Evolutionary conservation across 2,888 invertebrate species (phyloP).

Genomic region (Helobdella robusta): DNA sequence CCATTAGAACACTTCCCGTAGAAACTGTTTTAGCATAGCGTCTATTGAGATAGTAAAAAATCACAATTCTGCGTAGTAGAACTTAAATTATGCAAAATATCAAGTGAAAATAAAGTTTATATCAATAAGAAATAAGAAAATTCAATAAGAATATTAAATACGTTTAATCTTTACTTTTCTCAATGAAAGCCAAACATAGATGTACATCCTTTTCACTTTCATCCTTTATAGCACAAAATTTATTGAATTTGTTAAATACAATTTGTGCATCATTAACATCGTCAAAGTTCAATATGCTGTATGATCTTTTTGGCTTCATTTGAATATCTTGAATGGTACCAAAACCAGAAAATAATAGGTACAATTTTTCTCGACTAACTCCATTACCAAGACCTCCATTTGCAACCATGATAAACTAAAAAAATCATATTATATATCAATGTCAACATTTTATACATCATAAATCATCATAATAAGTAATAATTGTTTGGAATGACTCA

Average conservation of each 20-base stretch:
- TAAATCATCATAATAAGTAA: no score
- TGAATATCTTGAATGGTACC: conserved; percentile 58
- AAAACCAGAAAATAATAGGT: conserved; percentile 54
- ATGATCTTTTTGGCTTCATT: conserved; percentile 70
- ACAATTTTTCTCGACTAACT: conserved; percentile 59
- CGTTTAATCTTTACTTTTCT: conserved; percentile 5
- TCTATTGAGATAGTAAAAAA: no score
- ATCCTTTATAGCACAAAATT: conserved; percentile 17
- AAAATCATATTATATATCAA: conserved; percentile 37
- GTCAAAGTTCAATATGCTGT: conserved; percentile 59
- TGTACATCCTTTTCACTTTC: neutral
- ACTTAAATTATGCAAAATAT: no score
- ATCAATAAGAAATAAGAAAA: no score
- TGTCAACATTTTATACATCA: no score
- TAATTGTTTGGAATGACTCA: no score
- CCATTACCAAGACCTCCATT: conserved; percentile 79
- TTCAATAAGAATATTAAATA: no score
- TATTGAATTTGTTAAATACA: conserved; percentile 31
- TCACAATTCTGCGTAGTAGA: no score
- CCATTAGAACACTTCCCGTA: no score
- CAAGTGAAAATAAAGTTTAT: no score
- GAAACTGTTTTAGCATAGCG: no score
- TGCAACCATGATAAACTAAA: conserved; percentile 66
- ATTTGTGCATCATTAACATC: conserved; percentile 50
- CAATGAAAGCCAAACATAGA: neutral